Conservation (phyloP, 1,140 invertebrate genomes). For the Papilio glaucus region DNA sequence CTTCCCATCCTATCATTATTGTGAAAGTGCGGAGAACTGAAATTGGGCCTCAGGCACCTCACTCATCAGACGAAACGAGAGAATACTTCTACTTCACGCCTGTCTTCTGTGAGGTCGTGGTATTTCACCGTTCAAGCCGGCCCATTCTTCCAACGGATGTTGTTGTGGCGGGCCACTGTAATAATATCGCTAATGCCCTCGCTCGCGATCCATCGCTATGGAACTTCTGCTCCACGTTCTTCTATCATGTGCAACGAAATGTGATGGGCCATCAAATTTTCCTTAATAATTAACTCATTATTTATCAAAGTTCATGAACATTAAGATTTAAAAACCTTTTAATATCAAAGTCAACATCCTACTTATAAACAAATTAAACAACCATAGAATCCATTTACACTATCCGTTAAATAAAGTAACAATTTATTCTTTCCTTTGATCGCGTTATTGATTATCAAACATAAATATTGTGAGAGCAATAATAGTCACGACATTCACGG, state of each 20-base stretch:
- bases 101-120: no score
- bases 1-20: no score
- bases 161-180: no score
- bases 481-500: constrained; percentile 27
- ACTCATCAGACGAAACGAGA: no score
- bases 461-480: constrained; percentile 38
- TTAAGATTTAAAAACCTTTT: not conserved
- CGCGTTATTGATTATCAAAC: constrained; percentile 35
- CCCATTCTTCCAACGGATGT: no score
- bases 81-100: no score
- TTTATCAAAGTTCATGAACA: not conserved
- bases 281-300: not conserved
- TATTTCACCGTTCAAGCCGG: no score
- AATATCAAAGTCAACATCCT: not conserved
- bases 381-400: constrained; percentile 36
- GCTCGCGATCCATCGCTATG: no score
- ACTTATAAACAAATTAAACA: constrained; percentile 26
- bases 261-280: not conserved
- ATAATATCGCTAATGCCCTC: no score
- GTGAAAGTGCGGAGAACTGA: no score
- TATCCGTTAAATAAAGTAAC: constrained; percentile 37
- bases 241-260: not conserved
- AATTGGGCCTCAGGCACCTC: no score
- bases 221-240: no score
- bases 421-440: constrained; percentile 35